These are phyloP conservation scores for Metopolophium dirhodum DNA, from an alignment of 1,140 invertebrate species.

Conservation along the genomic window DNA sequence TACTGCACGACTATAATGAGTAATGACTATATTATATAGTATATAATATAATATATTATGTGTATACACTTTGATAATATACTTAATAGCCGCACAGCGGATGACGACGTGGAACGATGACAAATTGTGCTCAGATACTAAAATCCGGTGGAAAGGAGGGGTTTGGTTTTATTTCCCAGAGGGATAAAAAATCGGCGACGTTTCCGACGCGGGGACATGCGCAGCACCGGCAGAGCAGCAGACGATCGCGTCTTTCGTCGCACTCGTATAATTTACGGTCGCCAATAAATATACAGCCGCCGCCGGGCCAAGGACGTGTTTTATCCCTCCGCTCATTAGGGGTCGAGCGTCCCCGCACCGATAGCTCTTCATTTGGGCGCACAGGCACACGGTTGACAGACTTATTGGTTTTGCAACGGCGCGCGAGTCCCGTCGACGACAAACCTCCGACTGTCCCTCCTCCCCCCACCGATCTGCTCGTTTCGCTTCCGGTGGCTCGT, in stretches of 20 bases:
- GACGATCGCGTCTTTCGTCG: conserved; percentile 48
- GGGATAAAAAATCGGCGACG: conserved; percentile 53
- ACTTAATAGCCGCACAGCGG: not conserved
- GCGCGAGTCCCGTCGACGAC: conserved; percentile 2
- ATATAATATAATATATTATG: not conserved
- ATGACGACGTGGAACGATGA: not conserved
- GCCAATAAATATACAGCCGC: conserved; percentile 44
- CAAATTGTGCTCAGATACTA: not conserved
- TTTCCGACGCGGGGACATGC: conserved; percentile 21
- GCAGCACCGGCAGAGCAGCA: not conserved
- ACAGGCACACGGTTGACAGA: conserved; percentile 44
- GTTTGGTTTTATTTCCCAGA: conserved; percentile 24
- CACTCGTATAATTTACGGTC: conserved; percentile 33
- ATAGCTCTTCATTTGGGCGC: conserved; percentile 53
- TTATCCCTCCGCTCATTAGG: conserved; percentile 35
- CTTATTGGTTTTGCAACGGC: conserved; percentile 52
- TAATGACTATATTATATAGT: not conserved
- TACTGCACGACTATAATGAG: not conserved
- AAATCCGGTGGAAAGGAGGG: too few relatives aligned
- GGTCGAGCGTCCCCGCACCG: conserved; percentile 5
- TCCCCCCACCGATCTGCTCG: not conserved
- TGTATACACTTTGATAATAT: not conserved
- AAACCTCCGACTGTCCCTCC: not conserved
- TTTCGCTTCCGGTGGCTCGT: not conserved
- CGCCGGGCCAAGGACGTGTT: not conserved